A percentile compares a stretch with the other conserved stretches of the same genome.
Conservation (phyloP, 2,797 vertebrate genomes). For the Apodemus agrarius region DNA sequence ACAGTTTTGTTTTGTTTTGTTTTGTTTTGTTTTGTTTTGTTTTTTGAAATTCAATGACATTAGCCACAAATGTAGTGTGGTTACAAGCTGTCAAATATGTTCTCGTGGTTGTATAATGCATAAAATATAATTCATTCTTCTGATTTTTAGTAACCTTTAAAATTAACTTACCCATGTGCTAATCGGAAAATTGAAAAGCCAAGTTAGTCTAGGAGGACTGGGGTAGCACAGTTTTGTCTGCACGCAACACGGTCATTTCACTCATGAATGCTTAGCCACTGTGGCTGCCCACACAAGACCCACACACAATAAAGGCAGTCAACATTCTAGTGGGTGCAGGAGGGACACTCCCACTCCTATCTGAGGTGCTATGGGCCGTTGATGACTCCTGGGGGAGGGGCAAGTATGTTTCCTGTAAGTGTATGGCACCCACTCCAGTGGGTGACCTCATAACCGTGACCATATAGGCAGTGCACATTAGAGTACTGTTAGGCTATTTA, state of each 20-base stretch:
- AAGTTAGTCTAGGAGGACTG: not conserved
- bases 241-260: no score
- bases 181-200: not conserved
- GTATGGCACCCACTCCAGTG: not conserved
- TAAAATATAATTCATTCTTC: not conserved
- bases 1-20: not conserved
- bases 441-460: not conserved
- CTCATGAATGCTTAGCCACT: not conserved
- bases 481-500: not conserved
- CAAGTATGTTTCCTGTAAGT: not conserved
- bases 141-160: constrained; percentile 26
- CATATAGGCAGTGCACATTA: no score
- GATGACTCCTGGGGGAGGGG: not conserved
- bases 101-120: not conserved
- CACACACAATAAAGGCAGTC: not conserved
- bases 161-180: not conserved
- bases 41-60: not conserved
- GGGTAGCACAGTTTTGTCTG: not conserved
- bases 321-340: no score
- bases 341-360: no score
- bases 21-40: not conserved
- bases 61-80: not conserved
- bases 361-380: not conserved
- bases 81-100: constrained; percentile 1
- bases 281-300: not conserved